These are phyloP conservation scores for Zeugodacus cucurbitae DNA, from an alignment of 1,140 invertebrate species.

Conservation along the genomic window DNA sequence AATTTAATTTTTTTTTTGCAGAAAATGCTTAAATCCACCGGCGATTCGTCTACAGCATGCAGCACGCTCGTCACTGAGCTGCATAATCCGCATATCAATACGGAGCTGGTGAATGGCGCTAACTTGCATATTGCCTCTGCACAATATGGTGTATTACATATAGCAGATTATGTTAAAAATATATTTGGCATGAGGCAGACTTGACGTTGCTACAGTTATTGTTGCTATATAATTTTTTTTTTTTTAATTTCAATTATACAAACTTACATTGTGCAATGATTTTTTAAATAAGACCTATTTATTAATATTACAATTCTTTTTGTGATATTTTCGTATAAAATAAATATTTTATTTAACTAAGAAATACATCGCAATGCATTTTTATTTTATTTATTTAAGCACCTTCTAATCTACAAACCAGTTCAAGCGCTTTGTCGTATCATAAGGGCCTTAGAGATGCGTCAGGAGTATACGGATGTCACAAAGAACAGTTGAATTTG, in stretches of 20 bases:
- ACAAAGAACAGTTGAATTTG: no score
- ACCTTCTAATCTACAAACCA: no score
- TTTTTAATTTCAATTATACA: no score
- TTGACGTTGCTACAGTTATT: no score
- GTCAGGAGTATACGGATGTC: no score
- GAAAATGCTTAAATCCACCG: constrained; percentile 57
- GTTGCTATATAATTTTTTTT: background rate
- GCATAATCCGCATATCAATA: constrained; percentile 69
- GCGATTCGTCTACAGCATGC: constrained; percentile 72
- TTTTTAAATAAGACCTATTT: background rate
- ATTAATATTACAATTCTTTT: background rate
- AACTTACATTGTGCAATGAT: constrained; percentile 1
- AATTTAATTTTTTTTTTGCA: background rate
- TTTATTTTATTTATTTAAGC: background rate
- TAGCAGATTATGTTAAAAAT: constrained; percentile 61
- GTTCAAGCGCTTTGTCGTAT: no score
- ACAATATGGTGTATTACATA: constrained; percentile 67
- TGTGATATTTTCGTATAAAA: background rate
- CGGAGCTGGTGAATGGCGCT: constrained; percentile 58
- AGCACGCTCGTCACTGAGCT: constrained; percentile 69
- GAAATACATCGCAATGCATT: background rate
- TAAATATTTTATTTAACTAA: background rate
- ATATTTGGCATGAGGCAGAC: background rate
- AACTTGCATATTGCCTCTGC: constrained; percentile 66
- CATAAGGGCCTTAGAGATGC: no score